These are phyloP conservation scores for Drosophila emarginata DNA, from an alignment of 2,888 invertebrate species.

Conservation along the genomic window DNA sequence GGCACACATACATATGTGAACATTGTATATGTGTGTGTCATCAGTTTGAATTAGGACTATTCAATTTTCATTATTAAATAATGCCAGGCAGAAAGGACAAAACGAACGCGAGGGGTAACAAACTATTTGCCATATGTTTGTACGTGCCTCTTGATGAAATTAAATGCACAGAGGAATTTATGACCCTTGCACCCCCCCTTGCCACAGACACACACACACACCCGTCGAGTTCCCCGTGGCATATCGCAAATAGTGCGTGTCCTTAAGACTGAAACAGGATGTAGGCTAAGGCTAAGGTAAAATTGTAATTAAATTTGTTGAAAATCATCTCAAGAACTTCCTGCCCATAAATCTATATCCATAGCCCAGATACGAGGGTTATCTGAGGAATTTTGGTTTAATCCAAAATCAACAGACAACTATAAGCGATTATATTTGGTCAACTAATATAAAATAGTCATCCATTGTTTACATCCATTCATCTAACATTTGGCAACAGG, in stretches of 20 bases:
- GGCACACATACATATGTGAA: constrained; percentile 45
- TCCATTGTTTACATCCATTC: too few relatives aligned
- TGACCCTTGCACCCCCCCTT: constrained; percentile 6
- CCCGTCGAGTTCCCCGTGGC: neutral
- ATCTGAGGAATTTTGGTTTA: constrained; percentile 13
- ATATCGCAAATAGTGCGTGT: constrained; percentile 62
- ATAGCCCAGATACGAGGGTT: neutral
- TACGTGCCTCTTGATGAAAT: constrained; percentile 55
- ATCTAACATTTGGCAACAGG: neutral
- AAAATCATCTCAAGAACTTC: constrained; percentile 38
- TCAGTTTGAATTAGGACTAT: constrained; percentile 69
- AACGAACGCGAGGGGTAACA: neutral
- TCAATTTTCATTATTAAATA: constrained; percentile 80
- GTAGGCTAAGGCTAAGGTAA: constrained; percentile 20
- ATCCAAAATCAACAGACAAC: too few relatives aligned
- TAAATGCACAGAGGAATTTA: constrained; percentile 58
- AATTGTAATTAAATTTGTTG: constrained; percentile 64
- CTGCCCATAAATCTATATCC: constrained; percentile 41
- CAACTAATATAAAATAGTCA: too few relatives aligned
- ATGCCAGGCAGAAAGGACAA: constrained; percentile 34
- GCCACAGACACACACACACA: neutral
- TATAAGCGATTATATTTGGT: neutral
- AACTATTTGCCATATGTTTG: constrained; percentile 42
- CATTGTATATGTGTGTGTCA: constrained; percentile 46
- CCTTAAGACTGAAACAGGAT: constrained; percentile 39